Evolutionary conservation across 2,797 vertebrate genomes (phyloP).

Genomic region (Menidia menidia): DNA sequence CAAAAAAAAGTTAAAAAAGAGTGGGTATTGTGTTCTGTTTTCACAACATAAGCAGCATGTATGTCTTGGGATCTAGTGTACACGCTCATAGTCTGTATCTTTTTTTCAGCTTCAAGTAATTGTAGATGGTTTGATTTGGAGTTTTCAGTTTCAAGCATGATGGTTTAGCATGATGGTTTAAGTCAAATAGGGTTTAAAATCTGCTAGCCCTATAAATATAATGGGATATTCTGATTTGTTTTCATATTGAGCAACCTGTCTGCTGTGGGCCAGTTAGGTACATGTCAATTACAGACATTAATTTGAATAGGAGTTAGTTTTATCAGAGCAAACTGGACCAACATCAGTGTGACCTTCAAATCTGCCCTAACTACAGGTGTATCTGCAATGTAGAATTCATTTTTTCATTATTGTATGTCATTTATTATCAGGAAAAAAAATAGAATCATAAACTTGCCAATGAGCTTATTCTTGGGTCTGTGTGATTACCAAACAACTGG

Average conservation of each 20-base stretch:
- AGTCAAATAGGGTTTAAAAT: neutral
- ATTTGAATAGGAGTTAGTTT: no score
- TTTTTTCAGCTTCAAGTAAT: neutral
- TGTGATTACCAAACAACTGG: no score
- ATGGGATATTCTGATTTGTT: neutral
- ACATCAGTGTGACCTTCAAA: no score
- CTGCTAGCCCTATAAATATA: neutral
- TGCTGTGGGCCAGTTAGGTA: neutral
- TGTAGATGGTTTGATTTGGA: neutral
- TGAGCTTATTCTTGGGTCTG: neutral
- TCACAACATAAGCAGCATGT: neutral
- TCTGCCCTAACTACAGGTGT: no score
- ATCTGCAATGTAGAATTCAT: no score
- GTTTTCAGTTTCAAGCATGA: neutral
- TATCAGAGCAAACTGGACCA: no score
- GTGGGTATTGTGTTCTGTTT: constrained; percentile 6
- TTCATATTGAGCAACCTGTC: no score
- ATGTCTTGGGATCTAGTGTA: neutral
- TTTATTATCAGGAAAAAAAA: neutral
- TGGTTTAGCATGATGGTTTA: neutral
- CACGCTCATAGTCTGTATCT: no score
- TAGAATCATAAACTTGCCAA: neutral
- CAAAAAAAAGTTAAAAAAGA: constrained; percentile 13
- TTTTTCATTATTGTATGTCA: neutral
- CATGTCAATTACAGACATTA: neutral